phyloP scores from a whole-genome alignment of 2,888 invertebrate genomes.

The Mycalesis mineus region DNA sequence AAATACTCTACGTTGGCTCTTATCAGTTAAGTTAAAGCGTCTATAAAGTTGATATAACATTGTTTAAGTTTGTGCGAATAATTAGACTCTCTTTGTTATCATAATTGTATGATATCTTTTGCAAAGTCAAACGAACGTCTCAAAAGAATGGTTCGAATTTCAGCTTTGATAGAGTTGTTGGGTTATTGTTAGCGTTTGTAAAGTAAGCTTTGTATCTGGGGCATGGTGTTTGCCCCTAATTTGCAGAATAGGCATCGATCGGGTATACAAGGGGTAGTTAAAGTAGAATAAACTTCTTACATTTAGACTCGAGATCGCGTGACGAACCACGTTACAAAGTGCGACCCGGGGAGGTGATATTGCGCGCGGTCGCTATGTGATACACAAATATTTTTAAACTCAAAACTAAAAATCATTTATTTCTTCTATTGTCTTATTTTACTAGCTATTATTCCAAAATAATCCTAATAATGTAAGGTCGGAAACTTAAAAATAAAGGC shows the following conservation, averaged over 20 bases:
- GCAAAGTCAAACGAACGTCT: not conserved
- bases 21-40: conserved; percentile 45
- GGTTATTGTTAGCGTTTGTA: conserved; percentile 12
- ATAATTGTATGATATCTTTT: conserved; percentile 13
- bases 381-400: conserved; percentile 73
- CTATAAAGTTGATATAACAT: conserved; percentile 18
- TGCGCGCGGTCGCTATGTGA: conserved; percentile 43
- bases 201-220: conserved; percentile 9
- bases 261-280: conserved; percentile 48
- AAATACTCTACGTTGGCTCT: conserved; percentile 58
- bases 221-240: conserved; percentile 35
- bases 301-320: conserved; percentile 51
- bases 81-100: conserved; percentile 10
- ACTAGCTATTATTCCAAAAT: too few species aligned
- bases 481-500: too few species aligned
- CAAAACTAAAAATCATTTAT: too few species aligned
- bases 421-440: too few species aligned
- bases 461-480: too few species aligned
- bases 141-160: not conserved
- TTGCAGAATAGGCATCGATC: conserved; percentile 50
- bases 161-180: conserved; percentile 9
- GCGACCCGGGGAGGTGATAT: conserved; percentile 35
- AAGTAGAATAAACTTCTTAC: conserved; percentile 61
- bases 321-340: conserved; percentile 46
- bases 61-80: conserved; percentile 19